These are phyloP conservation scores for Arctopsyche grandis DNA, from an alignment of 1,140 invertebrate species.

Conservation along the genomic window DNA sequence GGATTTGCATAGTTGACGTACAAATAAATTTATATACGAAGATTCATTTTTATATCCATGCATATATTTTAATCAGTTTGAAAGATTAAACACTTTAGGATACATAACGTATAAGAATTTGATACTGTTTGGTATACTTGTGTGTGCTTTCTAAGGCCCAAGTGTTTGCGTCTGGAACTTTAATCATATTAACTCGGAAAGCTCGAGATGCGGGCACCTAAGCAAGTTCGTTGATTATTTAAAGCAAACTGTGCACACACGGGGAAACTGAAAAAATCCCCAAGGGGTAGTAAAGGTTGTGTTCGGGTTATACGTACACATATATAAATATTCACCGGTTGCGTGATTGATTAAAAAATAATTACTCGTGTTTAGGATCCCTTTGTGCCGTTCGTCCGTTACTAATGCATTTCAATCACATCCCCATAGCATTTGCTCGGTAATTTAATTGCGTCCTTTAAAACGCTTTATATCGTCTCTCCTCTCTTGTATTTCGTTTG, in stretches of 20 bases:
- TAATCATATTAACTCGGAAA: background rate
- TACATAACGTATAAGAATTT: too few relatives aligned
- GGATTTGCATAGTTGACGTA: background rate
- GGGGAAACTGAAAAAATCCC: background rate
- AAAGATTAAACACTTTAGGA: too few relatives aligned
- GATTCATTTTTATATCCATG: background rate
- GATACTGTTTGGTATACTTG: too few relatives aligned
- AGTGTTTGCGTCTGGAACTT: slow-evolving; percentile 1
- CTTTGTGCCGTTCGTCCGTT: slow-evolving; percentile 5
- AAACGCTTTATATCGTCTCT: background rate
- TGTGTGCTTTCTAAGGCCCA: background rate
- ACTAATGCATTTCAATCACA: slow-evolving; percentile 43
- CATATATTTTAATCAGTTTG: too few relatives aligned
- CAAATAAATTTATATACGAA: background rate
- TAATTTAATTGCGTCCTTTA: background rate
- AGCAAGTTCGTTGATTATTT: slow-evolving; percentile 4
- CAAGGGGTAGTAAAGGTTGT: background rate
- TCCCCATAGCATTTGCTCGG: background rate
- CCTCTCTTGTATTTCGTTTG: too few relatives aligned
- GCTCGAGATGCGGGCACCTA: background rate
- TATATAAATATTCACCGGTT: background rate
- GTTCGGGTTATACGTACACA: background rate
- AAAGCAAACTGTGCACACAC: background rate
- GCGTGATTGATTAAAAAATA: slow-evolving; percentile 48
- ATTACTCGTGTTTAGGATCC: slow-evolving; percentile 32